A percentile compares a stretch with the other conserved stretches of the same genome.
These are phyloP conservation scores for Noctua comes DNA, from an alignment of 2,888 invertebrate genomes.

Conservation along the genomic window DNA sequence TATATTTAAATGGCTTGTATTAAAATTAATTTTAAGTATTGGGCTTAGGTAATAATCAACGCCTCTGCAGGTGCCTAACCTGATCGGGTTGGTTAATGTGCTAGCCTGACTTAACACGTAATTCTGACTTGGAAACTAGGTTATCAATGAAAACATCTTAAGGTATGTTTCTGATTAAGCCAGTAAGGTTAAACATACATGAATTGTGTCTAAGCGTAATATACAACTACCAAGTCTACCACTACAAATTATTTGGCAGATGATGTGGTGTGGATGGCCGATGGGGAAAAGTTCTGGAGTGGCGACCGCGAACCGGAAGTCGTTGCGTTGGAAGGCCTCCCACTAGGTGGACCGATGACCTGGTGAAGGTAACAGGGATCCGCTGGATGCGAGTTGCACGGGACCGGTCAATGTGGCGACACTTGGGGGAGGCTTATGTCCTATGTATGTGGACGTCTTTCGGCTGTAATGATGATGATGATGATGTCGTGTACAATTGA, in stretches of 20 bases:
- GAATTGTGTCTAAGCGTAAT: background rate
- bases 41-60: conserved; percentile 46
- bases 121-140: conserved; percentile 26
- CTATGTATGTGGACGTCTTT: no score
- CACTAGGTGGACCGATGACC: no score
- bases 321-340: no score
- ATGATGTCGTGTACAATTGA: background rate
- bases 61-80: conserved; percentile 35
- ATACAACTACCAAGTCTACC: background rate
- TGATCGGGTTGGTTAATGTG: conserved; percentile 33
- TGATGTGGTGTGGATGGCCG: no score
- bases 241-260: background rate
- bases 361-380: no score
- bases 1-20: conserved; percentile 39
- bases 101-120: conserved; percentile 20
- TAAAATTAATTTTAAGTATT: conserved; percentile 39
- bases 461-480: no score
- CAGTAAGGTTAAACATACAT: background rate
- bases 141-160: conserved; percentile 39
- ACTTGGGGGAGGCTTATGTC: no score
- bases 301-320: no score
- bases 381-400: no score
- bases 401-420: no score
- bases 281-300: no score
- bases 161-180: conserved; percentile 1